phyloP scores from a whole-genome alignment of 2,113 vertebrate genomes.

The Epinephelus lanceolatus region DNA sequence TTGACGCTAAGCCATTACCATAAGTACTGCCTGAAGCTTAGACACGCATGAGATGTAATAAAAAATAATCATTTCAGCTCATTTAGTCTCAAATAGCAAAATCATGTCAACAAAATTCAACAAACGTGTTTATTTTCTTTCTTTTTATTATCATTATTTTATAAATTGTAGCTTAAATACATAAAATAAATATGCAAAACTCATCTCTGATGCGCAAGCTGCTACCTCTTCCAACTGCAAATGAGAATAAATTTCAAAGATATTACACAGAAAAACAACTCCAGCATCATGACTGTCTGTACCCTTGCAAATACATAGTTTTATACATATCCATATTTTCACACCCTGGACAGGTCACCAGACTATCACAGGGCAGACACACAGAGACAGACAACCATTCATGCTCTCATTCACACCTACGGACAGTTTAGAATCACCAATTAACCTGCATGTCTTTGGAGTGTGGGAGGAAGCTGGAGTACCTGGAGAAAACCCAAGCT shows the following conservation, averaged over 20 bases:
- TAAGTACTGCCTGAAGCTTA: neutral
- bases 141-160: neutral
- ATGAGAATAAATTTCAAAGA: neutral
- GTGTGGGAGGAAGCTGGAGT: too few relatives aligned
- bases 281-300: neutral
- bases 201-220: neutral
- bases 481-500: too few relatives aligned
- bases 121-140: constrained; percentile 5
- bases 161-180: neutral
- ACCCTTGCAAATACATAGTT: neutral
- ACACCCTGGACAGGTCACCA: too few relatives aligned
- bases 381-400: too few relatives aligned
- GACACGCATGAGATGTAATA: neutral
- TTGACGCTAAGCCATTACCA: neutral
- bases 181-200: neutral
- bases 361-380: too few relatives aligned
- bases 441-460: too few relatives aligned
- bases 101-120: constrained; percentile 1
- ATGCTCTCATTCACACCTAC: too few relatives aligned
- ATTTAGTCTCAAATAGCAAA: constrained; percentile 3
- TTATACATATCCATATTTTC: neutral
- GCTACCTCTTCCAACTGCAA: neutral
- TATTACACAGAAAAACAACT: constrained; percentile 2
- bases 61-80: neutral
- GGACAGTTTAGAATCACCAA: too few relatives aligned